Evolutionary conservation across 2,113 vertebrate species (phyloP).

Genomic region (Salvelinus alpinus): DNA sequence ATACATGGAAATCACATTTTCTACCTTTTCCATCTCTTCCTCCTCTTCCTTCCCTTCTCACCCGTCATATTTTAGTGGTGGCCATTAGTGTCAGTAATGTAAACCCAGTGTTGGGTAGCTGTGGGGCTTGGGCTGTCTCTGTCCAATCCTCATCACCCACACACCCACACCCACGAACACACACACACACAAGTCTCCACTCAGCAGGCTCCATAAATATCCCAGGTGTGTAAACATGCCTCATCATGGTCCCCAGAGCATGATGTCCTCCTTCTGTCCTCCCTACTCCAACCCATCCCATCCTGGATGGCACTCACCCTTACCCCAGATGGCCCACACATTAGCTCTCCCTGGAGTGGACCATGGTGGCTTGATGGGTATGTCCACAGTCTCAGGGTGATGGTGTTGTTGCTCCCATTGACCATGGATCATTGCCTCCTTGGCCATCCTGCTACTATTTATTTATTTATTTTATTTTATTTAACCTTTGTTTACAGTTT

Average conservation of each 20-base stretch:
- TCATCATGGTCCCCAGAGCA: not conserved
- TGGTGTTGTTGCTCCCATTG: not conserved
- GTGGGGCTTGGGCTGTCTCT: not conserved
- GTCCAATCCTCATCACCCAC: not conserved
- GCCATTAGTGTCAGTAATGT: no score
- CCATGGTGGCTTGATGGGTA: not conserved
- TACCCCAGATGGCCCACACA: not conserved
- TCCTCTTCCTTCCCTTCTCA: not conserved
- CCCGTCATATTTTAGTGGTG: no score
- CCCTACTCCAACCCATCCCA: not conserved
- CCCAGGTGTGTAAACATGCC: not conserved
- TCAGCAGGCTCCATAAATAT: not conserved
- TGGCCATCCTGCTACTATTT: no score
- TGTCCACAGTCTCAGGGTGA: not conserved
- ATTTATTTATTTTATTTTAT: no score
- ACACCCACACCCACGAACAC: not conserved
- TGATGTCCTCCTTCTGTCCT: not conserved
- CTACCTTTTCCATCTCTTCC: not conserved
- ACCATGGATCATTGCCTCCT: not conserved
- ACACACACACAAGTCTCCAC: not conserved
- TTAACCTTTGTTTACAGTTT: no score
- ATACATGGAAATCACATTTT: not conserved
- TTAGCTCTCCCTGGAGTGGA: not conserved
- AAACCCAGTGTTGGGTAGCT: no score
- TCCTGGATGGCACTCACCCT: not conserved